Base-by-base conservation (phyloP, 2,113 vertebrate genomes). In the Blennius ocellaris region DNA sequence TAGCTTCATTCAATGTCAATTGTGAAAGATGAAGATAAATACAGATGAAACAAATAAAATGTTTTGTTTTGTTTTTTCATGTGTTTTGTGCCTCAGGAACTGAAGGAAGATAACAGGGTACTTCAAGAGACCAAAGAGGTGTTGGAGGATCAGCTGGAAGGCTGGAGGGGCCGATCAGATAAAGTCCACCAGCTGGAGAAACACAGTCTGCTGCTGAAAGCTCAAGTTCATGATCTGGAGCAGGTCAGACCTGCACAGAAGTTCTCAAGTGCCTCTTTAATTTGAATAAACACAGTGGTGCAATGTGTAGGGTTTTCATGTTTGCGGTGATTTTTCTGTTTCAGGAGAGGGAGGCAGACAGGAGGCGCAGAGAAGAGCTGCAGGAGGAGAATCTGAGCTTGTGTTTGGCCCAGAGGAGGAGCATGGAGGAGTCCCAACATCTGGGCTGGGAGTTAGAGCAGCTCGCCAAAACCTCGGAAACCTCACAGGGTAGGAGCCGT, bases 51-150 rank as follows among this genome's bases (percentile, higher is more conserved):
- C 21, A 30, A 30, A 30, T 30, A 30, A 2, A 2, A 30, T 30
- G 21, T 4, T 2, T 30, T 30, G 21, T 4, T 30, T 2, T 30
- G 2, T 30, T 30, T 30, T 30, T 30, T 30, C 21, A 30, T 30
- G 21, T 30, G 21, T 43, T 49, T 41, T 47, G 14, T 54, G 5
- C 54, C 11, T 43, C 80, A 99, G 98, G 98, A 99, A 77, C 88
- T 99, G 75, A 98, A 97, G 88, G 98, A 99, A 91, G 97, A 99
- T 90, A 98, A 99, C 94, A 96, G 96, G 83, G 96, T 99, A 74
- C 93, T 99, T 71, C 92, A 98, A 80, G 98, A 99, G 94, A 99
- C 98, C 84, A 99, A 99, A 91, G 95, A 95, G 21, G 97, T 99
- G 95, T 84, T 99, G 87, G 97, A 99, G 84, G 97, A 99, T 84